Percentiles rank a stretch among this genome's conserved stretches.
Conservation (phyloP, 2,797 vertebrate species). For the Mus caroli region DNA sequence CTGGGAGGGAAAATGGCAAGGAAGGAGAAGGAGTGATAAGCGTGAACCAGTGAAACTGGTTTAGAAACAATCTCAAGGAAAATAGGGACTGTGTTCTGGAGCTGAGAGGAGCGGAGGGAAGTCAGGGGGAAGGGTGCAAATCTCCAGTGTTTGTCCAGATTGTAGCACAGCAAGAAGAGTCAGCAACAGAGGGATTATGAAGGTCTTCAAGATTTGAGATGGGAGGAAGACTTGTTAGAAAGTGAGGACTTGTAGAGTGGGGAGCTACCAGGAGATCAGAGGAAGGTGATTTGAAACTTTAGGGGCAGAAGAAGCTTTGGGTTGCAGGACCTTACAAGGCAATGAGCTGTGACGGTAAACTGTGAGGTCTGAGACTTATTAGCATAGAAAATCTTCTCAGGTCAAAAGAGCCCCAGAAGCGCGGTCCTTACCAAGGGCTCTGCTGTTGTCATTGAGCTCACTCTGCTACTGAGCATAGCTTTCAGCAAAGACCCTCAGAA, state of each 20-base stretch:
- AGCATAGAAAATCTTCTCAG: constrained; percentile 53
- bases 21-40: constrained; percentile 23
- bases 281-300: constrained; percentile 10
- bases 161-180: neutral
- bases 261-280: constrained; percentile 14
- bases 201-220: constrained; percentile 6
- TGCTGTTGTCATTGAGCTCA: neutral
- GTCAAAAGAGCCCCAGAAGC: neutral
- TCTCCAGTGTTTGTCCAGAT: neutral
- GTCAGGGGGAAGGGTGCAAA: neutral
- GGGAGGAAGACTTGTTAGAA: constrained; percentile 42
- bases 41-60: neutral
- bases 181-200: neutral
- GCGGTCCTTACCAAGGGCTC: neutral
- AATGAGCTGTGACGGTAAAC: constrained; percentile 13
- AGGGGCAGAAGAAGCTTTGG: constrained; percentile 20
- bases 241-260: constrained; percentile 12
- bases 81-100: constrained; percentile 2
- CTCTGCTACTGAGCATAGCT: neutral
- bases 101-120: constrained; percentile 18
- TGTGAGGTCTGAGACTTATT: constrained; percentile 7
- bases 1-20: neutral
- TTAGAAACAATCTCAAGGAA: neutral
- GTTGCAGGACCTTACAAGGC: neutral
- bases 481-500: constrained; percentile 25